Evolutionary conservation across 1,140 invertebrate species (phyloP).

Genomic region (Drosophila repleta): DNA sequence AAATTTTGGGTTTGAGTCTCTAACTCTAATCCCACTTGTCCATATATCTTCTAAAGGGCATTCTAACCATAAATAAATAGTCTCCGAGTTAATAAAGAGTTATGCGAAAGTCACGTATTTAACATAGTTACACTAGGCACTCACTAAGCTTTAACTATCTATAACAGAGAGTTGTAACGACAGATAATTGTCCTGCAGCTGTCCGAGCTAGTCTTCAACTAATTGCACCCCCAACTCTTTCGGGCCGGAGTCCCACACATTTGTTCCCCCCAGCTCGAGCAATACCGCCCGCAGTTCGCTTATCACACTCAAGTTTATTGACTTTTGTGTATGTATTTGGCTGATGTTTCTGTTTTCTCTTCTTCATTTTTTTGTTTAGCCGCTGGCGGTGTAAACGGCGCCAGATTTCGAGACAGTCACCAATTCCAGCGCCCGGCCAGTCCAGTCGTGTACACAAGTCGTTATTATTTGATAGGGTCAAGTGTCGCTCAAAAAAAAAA

Average conservation of each 20-base stretch:
- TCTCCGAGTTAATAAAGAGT: too few species aligned
- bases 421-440: conserved; percentile 41
- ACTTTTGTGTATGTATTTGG: conserved; percentile 73
- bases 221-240: not conserved
- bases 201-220: not conserved
- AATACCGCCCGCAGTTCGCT: conserved; percentile 40
- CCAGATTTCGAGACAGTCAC: conserved; percentile 78
- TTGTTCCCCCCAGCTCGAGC: not conserved
- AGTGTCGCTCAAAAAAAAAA: conserved; percentile 58
- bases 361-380: conserved; percentile 56
- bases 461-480: conserved; percentile 77
- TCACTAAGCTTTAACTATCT: not conserved
- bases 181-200: not conserved
- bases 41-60: too few species aligned
- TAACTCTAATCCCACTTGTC: too few species aligned
- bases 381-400: conserved; percentile 73
- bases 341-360: conserved; percentile 67
- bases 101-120: too few species aligned
- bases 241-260: not conserved
- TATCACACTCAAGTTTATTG: conserved; percentile 73
- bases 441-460: conserved; percentile 62
- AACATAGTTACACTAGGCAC: too few species aligned
- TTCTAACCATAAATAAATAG: too few species aligned
- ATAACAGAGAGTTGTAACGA: not conserved
- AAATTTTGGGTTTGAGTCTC: too few species aligned